Conservation (phyloP, 2,888 invertebrate genomes). For the Tuta absoluta region DNA sequence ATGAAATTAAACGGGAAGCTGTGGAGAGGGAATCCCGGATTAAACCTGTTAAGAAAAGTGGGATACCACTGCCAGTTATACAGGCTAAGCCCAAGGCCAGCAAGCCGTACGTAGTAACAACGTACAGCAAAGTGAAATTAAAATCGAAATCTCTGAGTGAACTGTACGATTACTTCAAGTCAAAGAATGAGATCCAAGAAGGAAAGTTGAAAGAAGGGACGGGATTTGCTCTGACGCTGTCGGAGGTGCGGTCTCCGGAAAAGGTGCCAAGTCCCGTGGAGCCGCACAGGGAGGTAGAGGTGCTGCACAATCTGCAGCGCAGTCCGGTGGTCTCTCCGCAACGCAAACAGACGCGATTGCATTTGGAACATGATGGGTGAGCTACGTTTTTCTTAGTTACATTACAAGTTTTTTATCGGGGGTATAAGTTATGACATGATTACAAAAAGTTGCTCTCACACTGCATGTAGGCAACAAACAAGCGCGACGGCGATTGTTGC, state of each 20-base stretch:
- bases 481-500: too few species aligned
- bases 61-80: slow-evolving; percentile 71
- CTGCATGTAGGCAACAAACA: too few species aligned
- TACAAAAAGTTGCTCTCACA: too few species aligned
- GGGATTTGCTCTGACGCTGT: slow-evolving; percentile 62
- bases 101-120: slow-evolving; percentile 45
- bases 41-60: slow-evolving; percentile 59
- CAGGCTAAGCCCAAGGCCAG: slow-evolving; percentile 48
- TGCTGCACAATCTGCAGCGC: slow-evolving; percentile 85
- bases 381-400: slow-evolving; percentile 20
- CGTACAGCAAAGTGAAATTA: slow-evolving; percentile 61
- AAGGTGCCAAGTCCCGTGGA: slow-evolving; percentile 76
- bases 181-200: slow-evolving; percentile 58
- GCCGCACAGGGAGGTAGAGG: slow-evolving; percentile 84
- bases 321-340: slow-evolving; percentile 82
- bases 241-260: slow-evolving; percentile 65
- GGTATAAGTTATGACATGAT: too few species aligned
- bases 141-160: slow-evolving; percentile 77
- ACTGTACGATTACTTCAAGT: slow-evolving; percentile 73
- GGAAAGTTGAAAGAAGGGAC: slow-evolving; percentile 53
- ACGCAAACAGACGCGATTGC: slow-evolving; percentile 64
- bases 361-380: slow-evolving; percentile 74
- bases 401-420: too few species aligned
- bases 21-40: slow-evolving; percentile 50
- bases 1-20: slow-evolving; percentile 62